phyloP scores from a whole-genome alignment of 1,140 invertebrate species.

The Pinna nobilis region DNA sequence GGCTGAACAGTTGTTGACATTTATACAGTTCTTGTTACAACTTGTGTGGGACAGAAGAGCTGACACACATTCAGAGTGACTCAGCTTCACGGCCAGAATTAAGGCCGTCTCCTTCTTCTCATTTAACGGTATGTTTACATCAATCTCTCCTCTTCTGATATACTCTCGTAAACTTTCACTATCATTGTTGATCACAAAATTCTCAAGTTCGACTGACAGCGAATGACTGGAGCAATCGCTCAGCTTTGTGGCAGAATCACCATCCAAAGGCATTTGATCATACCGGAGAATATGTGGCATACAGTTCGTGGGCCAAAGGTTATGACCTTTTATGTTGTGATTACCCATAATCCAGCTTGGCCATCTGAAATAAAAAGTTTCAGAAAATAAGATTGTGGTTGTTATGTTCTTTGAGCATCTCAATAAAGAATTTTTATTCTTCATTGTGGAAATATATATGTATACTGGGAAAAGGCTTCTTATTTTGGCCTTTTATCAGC shows the following conservation, averaged over 20 bases:
- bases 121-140: constrained; percentile 52
- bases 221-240: too few species aligned
- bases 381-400: neutral
- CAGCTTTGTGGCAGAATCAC: neutral
- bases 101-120: constrained; percentile 50
- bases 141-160: constrained; percentile 1
- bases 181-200: constrained; percentile 26
- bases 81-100: constrained; percentile 51
- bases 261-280: neutral
- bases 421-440: too few species aligned
- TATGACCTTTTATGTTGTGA: constrained; percentile 29
- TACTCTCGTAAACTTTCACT: constrained; percentile 14
- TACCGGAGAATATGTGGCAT: constrained; percentile 15
- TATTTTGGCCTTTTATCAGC: too few species aligned
- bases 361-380: constrained; percentile 5
- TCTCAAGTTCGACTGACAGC: constrained; percentile 6
- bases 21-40: constrained; percentile 49
- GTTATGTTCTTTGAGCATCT: neutral
- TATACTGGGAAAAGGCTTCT: too few species aligned
- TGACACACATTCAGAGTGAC: constrained; percentile 26
- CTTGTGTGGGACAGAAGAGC: constrained; percentile 27
- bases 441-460: too few species aligned
- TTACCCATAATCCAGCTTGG: constrained; percentile 23
- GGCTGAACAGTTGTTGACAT: constrained; percentile 53
- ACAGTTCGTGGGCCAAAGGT: constrained; percentile 25